Base-by-base conservation (phyloP, 2,797 vertebrate species). In the Chrysocyon brachyurus region DNA sequence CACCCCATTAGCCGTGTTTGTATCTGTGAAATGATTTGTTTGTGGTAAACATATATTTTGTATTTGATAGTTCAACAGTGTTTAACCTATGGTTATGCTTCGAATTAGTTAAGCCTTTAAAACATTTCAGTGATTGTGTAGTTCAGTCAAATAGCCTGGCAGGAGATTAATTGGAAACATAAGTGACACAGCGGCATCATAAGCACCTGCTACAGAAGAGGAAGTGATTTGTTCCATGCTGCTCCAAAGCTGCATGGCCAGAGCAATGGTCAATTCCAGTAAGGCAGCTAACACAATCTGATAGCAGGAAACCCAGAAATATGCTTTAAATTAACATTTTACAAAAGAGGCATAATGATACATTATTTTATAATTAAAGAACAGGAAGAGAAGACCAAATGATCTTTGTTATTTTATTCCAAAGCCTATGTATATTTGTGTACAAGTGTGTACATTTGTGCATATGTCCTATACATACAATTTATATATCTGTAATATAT, bases 121-220 rank as follows among this genome's bases (percentile, higher is more conserved):
- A 96, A 97, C 63, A 95, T 93, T 89, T 94, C 88, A 54, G 78
- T 66, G 63, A 89, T 92, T 87, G 68, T 91, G 56, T 89, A 92
- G 91, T 94, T 97, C 92, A 87, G 56, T 97, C 95, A 96, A 81
- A 87, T 56, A 72, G 77, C 90, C 94, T 97, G 89, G 91, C 87
- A 97, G 97, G 93, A 96, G 91, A 97, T 94, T 97, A 97, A 98
- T 89, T 98, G 90, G 94, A 92, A 97, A 89, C 94, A 97, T 86
- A 54, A 89, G 93, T 94, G 92, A 84, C 90, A 89, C 84, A 72
- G 94, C 91, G 94, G 70, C 33, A 66, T 93, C 46, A 1, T 28
- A 22, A 66, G 57, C 10, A 46, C 70, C 70, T 64, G n/a, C 36
- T 28, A 17, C 61, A 22, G 57, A 78, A 63, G 21, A 88, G 57